phyloP scores from a whole-genome alignment of 2,113 vertebrate species.

The Varanus salvator region DNA sequence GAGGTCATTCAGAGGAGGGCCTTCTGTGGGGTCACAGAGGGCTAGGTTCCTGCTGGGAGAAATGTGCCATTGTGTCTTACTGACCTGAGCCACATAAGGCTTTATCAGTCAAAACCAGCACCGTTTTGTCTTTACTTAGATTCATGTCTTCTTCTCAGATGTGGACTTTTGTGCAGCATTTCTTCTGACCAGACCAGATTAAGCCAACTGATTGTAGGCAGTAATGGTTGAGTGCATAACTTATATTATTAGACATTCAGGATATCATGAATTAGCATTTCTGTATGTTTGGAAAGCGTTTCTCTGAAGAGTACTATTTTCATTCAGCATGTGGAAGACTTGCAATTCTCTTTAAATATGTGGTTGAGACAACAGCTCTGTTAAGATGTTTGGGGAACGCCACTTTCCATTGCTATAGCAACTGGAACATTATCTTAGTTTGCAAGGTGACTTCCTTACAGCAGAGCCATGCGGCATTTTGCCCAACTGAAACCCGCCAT shows the following conservation, averaged over 20 bases:
- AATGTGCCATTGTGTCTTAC: too few relatives aligned
- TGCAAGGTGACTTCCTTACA: slow-evolving; percentile 46
- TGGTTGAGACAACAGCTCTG: not conserved
- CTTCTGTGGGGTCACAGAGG: too few relatives aligned
- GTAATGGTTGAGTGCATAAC: not conserved
- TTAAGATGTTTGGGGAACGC: not conserved
- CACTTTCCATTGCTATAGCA: slow-evolving; percentile 51
- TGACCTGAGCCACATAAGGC: too few relatives aligned
- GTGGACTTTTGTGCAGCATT: not conserved
- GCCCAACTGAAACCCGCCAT: slow-evolving; percentile 21
- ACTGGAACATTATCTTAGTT: slow-evolving; percentile 56
- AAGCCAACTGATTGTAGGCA: not conserved
- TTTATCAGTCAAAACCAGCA: too few relatives aligned
- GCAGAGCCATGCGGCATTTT: slow-evolving; percentile 44
- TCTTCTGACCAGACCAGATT: not conserved
- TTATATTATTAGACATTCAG: not conserved
- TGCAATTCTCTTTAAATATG: not conserved
- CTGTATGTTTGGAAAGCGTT: not conserved
- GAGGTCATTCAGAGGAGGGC: too few relatives aligned
- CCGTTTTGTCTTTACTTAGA: not conserved
- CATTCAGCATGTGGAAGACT: not conserved
- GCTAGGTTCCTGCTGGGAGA: too few relatives aligned
- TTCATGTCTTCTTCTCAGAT: not conserved
- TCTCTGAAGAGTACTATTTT: not conserved
- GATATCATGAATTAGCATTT: not conserved